phyloP scores from a whole-genome alignment of 2,888 invertebrate genomes.

The Elgonia sp. region DNA sequence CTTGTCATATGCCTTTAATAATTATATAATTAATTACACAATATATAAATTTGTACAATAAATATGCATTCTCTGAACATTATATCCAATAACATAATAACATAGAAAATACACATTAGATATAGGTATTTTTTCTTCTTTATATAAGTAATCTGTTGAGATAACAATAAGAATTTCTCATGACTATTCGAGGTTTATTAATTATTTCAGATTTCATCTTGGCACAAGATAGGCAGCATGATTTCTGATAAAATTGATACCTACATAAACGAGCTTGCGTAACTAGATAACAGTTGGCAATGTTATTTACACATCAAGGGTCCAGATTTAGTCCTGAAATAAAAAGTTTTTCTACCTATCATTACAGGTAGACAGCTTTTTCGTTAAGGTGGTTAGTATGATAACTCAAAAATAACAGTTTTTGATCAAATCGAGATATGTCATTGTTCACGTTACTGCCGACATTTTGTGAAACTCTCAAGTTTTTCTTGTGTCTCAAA shows the following conservation, averaged over 20 bases:
- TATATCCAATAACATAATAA: no score
- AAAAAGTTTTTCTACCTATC: no score
- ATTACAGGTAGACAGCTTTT: no score
- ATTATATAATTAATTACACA: not conserved
- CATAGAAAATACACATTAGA: no score
- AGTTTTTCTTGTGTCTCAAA: no score
- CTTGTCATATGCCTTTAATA: not conserved
- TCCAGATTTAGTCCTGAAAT: slow-evolving; percentile 59
- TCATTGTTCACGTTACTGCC: no score
- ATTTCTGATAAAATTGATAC: slow-evolving; percentile 62
- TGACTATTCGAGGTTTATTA: not conserved
- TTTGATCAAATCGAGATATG: no score
- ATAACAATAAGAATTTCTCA: slow-evolving; percentile 7
- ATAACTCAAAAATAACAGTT: no score
- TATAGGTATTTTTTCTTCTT: not conserved
- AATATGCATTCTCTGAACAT: not conserved
- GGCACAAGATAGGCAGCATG: slow-evolving; percentile 63
- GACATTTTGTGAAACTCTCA: no score
- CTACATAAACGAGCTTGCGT: slow-evolving; percentile 64
- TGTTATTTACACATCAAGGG: slow-evolving; percentile 51
- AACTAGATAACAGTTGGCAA: slow-evolving; percentile 61
- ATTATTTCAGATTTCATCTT: slow-evolving; percentile 40
- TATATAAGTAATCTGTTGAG: slow-evolving; percentile 18
- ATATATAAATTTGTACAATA: not conserved
- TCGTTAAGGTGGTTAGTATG: no score